A percentile compares a stretch with the other conserved stretches of the same genome.
Conservation (phyloP, 2,797 vertebrate genomes). For the Centropyge bicolor region DNA sequence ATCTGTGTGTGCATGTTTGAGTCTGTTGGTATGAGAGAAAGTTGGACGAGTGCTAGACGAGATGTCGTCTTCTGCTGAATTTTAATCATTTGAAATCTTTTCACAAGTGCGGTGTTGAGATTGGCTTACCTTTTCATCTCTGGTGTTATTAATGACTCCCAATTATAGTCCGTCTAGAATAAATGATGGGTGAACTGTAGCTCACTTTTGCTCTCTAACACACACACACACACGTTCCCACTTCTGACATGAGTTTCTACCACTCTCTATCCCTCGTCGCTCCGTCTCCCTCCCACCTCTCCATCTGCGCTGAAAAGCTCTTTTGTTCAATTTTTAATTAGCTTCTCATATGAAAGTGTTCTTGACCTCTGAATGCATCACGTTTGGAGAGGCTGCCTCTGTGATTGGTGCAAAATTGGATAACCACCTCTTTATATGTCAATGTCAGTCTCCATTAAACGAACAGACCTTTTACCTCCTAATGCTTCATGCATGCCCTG, state of each 20-base stretch:
- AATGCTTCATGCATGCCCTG: background rate
- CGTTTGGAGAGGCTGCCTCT: constrained; percentile 66
- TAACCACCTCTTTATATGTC: constrained; percentile 72
- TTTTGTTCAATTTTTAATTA: constrained; percentile 85
- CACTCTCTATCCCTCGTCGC: constrained; percentile 56
- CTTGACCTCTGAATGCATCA: constrained; percentile 76
- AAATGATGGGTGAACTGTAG: constrained; percentile 66
- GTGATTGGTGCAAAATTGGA: constrained; percentile 75
- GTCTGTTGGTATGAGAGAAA: constrained; percentile 53
- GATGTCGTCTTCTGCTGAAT: constrained; percentile 41
- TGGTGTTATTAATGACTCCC: constrained; percentile 71
- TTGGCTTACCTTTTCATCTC: constrained; percentile 61
- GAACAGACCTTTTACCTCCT: constrained; percentile 52
- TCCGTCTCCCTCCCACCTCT: constrained; percentile 58
- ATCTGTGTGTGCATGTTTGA: constrained; percentile 41
- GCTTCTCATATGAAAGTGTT: constrained; percentile 77
- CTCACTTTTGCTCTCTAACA: constrained; percentile 57
- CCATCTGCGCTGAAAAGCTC: constrained; percentile 77
- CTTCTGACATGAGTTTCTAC: constrained; percentile 60
- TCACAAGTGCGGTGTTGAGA: constrained; percentile 23
- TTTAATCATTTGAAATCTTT: constrained; percentile 56
- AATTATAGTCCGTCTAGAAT: constrained; percentile 65
- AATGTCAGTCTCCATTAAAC: constrained; percentile 66
- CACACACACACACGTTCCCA: constrained; percentile 34
- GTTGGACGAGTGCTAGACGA: constrained; percentile 41